A percentile compares a stretch with the other conserved stretches of the same genome.
These are phyloP conservation scores for Takifugu ocellatus DNA, from an alignment of 2,797 vertebrate genomes.

Conservation along the genomic window DNA sequence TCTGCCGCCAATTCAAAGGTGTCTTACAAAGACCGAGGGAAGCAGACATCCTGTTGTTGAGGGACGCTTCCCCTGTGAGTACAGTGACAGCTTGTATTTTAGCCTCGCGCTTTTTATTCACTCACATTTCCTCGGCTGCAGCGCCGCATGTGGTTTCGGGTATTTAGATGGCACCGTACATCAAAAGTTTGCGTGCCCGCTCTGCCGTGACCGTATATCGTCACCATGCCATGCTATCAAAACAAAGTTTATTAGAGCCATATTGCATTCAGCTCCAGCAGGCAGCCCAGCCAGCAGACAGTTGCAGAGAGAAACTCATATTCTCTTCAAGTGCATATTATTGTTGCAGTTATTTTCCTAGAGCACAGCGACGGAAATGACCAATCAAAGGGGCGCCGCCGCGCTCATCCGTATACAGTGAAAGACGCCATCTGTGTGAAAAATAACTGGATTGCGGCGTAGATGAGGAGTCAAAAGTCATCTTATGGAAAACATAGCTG, in stretches of 20 bases:
- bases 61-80: conserved; percentile 5
- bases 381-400: conserved; percentile 8
- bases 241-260: conserved; percentile 30
- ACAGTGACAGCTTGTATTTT: conserved; percentile 25
- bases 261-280: conserved; percentile 9
- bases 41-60: conserved; percentile 14
- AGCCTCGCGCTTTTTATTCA: conserved; percentile 19
- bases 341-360: conserved; percentile 13
- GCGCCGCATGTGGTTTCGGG: conserved; percentile 17
- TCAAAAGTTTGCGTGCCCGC: conserved; percentile 15
- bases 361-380: conserved; percentile 1
- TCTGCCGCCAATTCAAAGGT: no score
- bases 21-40: not conserved
- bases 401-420: conserved; percentile 2
- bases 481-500: conserved; percentile 4
- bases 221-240: conserved; percentile 10
- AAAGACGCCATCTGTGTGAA: not conserved
- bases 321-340: conserved; percentile 1
- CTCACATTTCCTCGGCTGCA: conserved; percentile 25
- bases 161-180: conserved; percentile 5
- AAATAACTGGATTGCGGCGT: not conserved
- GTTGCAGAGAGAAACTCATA: not conserved
- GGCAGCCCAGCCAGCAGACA: conserved; percentile 11
- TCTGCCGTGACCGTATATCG: conserved; percentile 10
- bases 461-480: conserved; percentile 10